These are phyloP conservation scores for Jacana jacana DNA, from an alignment of 2,113 vertebrate species.

Conservation along the genomic window DNA sequence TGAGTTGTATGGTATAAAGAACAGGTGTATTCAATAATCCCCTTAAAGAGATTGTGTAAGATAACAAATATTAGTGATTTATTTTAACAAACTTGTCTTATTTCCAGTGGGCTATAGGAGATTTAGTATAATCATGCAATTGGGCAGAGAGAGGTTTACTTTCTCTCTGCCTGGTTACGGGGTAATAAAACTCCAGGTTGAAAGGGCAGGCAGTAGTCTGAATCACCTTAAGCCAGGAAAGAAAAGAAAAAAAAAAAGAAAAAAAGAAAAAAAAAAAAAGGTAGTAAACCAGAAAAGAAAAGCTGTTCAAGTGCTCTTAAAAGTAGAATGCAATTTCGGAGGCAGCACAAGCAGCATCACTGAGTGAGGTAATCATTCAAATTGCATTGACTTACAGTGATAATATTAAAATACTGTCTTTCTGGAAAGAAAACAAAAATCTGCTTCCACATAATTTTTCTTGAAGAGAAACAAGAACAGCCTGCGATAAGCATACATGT, in stretches of 20 bases:
- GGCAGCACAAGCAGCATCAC: not conserved
- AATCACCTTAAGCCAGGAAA: not conserved
- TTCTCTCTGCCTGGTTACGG: not conserved
- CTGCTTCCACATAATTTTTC: not conserved
- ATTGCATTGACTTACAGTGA: not conserved
- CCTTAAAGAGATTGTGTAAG: not conserved
- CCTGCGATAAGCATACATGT: not conserved
- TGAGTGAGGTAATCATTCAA: not conserved
- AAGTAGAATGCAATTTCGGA: not conserved
- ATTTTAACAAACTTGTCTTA: not conserved
- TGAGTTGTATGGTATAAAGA: not conserved
- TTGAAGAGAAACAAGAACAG: not conserved
- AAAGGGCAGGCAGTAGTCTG: not conserved
- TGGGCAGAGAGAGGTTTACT: not conserved
- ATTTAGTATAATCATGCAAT: not conserved
- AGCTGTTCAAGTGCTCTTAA: not conserved
- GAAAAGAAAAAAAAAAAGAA: not conserved
- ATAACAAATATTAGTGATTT: constrained; percentile 8
- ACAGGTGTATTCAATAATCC: not conserved
- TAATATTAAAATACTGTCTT: not conserved
- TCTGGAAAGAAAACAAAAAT: not conserved
- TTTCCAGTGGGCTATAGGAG: constrained; percentile 11
- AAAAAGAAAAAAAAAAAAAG: too few relatives aligned
- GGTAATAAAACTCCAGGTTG: not conserved
- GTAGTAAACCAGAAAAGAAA: not conserved